These are phyloP conservation scores for Dipodomys spectabilis DNA, from an alignment of 2,113 vertebrate species.

Conservation along the genomic window DNA sequence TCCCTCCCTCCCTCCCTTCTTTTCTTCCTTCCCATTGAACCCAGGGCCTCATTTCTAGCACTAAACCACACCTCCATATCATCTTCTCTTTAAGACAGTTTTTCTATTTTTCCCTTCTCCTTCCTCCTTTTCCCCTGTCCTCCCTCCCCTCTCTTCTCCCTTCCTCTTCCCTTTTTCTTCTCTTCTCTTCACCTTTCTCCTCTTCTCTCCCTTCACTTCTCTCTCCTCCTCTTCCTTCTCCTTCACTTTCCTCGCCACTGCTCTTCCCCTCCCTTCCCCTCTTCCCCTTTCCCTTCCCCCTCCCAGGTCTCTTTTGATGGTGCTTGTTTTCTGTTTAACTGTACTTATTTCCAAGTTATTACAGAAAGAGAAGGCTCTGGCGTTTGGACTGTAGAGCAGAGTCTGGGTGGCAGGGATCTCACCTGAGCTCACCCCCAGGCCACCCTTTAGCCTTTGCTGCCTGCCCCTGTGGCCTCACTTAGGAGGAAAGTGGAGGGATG, in stretches of 20 bases:
- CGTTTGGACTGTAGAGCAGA: background rate
- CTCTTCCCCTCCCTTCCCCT: background rate
- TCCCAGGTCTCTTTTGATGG: no score
- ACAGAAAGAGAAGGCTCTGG: background rate
- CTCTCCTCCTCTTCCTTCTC: no score
- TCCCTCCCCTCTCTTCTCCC: no score
- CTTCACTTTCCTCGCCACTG: no score
- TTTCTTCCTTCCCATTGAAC: rapidly evolving
- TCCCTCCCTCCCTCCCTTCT: rapidly evolving
- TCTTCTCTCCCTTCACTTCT: no score
- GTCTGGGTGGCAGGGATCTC: background rate
- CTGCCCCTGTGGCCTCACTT: background rate
- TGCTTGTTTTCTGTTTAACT: constrained; percentile 25
- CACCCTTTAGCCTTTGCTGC: background rate
- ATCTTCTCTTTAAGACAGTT: background rate
- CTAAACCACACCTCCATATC: background rate
- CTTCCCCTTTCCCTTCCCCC: background rate
- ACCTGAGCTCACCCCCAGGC: background rate
- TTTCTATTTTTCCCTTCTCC: no score
- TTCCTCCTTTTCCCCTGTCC: no score
- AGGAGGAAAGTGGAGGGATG: background rate
- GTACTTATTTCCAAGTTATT: constrained; percentile 6
- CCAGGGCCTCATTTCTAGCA: background rate
- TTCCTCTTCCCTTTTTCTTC: no score
- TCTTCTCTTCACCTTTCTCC: no score